Evolutionary conservation across 2,797 vertebrate species (phyloP), one percentile per base, ranked within the genome.

Genomic region (Trachurus trachurus): DNA sequence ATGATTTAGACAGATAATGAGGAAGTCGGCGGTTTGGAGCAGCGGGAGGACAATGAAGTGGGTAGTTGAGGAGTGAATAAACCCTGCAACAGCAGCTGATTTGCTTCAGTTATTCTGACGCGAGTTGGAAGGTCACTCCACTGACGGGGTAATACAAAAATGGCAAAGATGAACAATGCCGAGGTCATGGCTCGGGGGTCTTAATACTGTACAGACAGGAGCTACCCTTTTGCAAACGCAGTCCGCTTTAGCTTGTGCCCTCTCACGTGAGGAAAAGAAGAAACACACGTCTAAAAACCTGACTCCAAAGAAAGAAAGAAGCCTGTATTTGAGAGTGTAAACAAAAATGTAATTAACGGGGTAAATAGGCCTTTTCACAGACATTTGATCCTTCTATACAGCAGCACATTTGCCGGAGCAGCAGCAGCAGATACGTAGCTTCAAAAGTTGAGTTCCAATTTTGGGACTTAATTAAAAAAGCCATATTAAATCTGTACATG

Each of bases 341-440:
- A 92, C 83, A 90, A 81, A 74, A 91, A 90, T 83, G 64, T 83
- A 90, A 92, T 92, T 88, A 89, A 87, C 45, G 17, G 42, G 42
- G 42, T 80, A 88, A 90, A 88, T 66, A 66, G 53, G 63, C 62
- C 57, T 90, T 83, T 82, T 71, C 62, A 40, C 58, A 77, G 80
- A 77, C 56, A 87, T 91, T 84, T 83, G 76, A 88, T 91, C 71
- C 61, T 66, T 78, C 31, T 31, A 71, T 31, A 71, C 26, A 72
- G 62, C 58, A 68, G 78, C 74, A 42, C 66, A 77, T 88, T 88
- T 85, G 58, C 74, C 47, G 15, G 69, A 26, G 26, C 26, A 26
- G 26, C 26, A 26, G 26, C 26, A 34, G 69, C 74, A 81, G 71
- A 82, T 60, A 69, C 13, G n/a, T 62, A 42, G 72, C 74, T 82